A percentile compares a stretch with the other conserved stretches of the same genome.
Evolutionary conservation across 2,797 vertebrate species (phyloP).

Genomic region (Acanthornis magna): DNA sequence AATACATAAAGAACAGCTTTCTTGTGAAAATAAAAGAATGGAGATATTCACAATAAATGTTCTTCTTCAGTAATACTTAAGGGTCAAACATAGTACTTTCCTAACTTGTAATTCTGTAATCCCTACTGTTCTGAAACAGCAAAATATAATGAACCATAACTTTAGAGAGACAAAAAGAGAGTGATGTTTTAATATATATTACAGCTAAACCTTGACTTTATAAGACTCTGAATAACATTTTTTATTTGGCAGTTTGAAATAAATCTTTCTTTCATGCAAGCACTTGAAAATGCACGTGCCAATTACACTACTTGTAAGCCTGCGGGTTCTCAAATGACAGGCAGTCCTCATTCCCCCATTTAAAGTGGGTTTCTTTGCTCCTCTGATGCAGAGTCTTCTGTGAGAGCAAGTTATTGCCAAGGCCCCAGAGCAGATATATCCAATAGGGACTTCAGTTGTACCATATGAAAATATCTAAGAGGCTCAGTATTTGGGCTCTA

Average conservation of each 20-base stretch:
- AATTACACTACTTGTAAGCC: background rate
- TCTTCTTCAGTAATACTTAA: background rate
- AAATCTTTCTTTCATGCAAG: background rate
- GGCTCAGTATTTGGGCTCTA: background rate
- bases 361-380: background rate
- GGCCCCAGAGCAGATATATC: background rate
- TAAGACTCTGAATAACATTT: background rate
- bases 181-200: background rate
- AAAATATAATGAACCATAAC: background rate
- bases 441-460: background rate
- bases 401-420: background rate
- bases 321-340: background rate
- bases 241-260: background rate
- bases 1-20: background rate
- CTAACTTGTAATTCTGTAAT: background rate
- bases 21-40: background rate
- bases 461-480: background rate
- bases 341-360: background rate
- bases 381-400: background rate
- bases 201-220: background rate
- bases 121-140: background rate
- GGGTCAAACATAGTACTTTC: background rate
- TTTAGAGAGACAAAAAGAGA: background rate
- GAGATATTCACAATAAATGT: background rate
- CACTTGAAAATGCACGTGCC: background rate